Evolutionary conservation across 2,797 vertebrate species (phyloP), one percentile per base, ranked within the genome.

Genomic region (Mionectes olivaceus): DNA sequence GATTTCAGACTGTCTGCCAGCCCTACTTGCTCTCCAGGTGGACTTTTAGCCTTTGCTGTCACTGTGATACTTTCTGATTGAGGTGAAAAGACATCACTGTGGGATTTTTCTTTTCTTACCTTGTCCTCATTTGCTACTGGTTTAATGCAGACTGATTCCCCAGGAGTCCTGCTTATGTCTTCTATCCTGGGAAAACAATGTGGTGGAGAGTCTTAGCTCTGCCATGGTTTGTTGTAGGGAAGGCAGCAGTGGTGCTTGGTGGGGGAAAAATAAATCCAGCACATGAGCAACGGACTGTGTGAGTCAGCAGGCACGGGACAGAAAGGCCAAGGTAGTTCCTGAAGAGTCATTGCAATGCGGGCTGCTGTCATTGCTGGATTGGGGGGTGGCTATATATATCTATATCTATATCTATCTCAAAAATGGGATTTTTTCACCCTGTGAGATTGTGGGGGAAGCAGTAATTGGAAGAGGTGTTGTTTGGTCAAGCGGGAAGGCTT

Each of bases 1-100:
- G 18, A 37, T 78, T 91, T 79, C 68, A 39, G 37, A 23, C 71
- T 77, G 11, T 59, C 59, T 88, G 33, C 37, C 61, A 53, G n/a
- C 19, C 52, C 11, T 11, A 17, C 44, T 15, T 78, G 21, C n/a
- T 73, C 68, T 68, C 18, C 33, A 28, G 15, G 35, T 7, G 75
- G 65, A 83, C 60, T 87, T 82, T 77, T 85, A 47, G 22, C 49
- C 44, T 87, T 71, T 88, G 14, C n/a, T 78, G 21, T 56, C 37
- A 33, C 50, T 10, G 25, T 65, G 41, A 46, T 28, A 49, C 41
- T 85, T 82, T 87, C 50, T 81, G 23, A 71, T 91, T 70, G 39
- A 79, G 39, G 25, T 75, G 23, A 65, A 81, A 68, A 46, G 35
- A 53, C 7, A 28, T 44, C 24, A 56, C 44, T 53, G 13, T 46